phyloP scores from a whole-genome alignment of 2,113 vertebrate genomes.

The Zosterops hypoxanthus region DNA sequence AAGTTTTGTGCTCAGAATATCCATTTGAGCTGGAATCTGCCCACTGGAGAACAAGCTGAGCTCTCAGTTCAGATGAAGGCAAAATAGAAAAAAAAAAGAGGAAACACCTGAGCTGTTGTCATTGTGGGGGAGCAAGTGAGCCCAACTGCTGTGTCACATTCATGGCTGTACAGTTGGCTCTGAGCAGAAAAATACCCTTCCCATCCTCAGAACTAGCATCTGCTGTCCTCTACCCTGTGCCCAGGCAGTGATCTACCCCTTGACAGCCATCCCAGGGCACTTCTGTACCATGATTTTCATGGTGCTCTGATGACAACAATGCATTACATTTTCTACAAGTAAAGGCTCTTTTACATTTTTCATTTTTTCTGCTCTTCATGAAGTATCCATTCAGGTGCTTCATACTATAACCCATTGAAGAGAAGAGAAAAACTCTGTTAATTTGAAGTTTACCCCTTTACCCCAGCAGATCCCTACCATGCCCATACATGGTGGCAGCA shows the following conservation, averaged over 20 bases:
- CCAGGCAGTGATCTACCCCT: background rate
- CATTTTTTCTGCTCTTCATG: background rate
- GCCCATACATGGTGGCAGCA: background rate
- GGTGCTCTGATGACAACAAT: background rate
- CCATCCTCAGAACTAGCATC: background rate
- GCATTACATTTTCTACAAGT: background rate
- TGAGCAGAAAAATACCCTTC: background rate
- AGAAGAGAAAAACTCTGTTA: background rate
- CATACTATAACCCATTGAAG: background rate
- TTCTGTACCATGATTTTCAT: background rate
- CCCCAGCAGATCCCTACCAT: background rate
- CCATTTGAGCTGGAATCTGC: background rate
- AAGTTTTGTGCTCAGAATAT: background rate
- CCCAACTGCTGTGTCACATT: accelerated
- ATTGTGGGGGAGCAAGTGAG: accelerated
- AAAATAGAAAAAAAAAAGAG: background rate
- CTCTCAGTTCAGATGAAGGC: background rate
- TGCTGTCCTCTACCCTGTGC: background rate
- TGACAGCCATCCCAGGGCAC: background rate
- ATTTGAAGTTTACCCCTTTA: background rate
- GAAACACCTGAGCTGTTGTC: background rate
- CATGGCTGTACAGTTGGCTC: background rate
- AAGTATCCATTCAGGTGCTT: background rate
- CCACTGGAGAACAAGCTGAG: background rate
- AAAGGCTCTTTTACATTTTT: background rate